phyloP scores from a whole-genome alignment of 2,113 vertebrate genomes.

The Heterotis niloticus region DNA sequence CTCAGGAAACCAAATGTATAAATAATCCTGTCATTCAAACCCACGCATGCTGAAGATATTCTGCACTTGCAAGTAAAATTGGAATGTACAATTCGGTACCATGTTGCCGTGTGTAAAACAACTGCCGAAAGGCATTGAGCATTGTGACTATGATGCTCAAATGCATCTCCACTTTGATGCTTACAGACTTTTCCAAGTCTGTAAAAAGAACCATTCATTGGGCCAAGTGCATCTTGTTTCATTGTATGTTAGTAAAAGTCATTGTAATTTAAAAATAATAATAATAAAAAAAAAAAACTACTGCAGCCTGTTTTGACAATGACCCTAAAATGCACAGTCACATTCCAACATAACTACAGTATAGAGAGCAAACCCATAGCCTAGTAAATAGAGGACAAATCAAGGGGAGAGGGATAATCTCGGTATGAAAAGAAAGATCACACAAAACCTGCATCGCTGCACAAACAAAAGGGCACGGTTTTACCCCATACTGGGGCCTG shows the following conservation, averaged over 20 bases:
- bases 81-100: too few species aligned
- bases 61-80: too few species aligned
- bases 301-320: constrained; percentile 50
- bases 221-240: neutral
- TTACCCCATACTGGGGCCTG: neutral
- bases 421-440: constrained; percentile 50
- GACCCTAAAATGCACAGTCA: constrained; percentile 52
- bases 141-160: neutral
- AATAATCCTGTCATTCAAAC: constrained; percentile 10
- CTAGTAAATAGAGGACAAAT: constrained; percentile 45
- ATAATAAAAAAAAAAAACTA: too few species aligned
- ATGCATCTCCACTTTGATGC: neutral
- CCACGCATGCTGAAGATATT: neutral
- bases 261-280: neutral
- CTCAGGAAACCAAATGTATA: constrained; percentile 37
- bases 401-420: constrained; percentile 49
- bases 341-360: constrained; percentile 33
- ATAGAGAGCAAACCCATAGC: constrained; percentile 48
- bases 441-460: constrained; percentile 33
- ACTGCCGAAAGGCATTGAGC: neutral
- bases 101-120: neutral
- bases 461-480: constrained; percentile 20
- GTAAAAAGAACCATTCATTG: neutral
- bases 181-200: neutral
- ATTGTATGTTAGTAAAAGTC: neutral